phyloP scores from a whole-genome alignment of 2,888 invertebrate genomes.

The Calameuta filiformis region DNA sequence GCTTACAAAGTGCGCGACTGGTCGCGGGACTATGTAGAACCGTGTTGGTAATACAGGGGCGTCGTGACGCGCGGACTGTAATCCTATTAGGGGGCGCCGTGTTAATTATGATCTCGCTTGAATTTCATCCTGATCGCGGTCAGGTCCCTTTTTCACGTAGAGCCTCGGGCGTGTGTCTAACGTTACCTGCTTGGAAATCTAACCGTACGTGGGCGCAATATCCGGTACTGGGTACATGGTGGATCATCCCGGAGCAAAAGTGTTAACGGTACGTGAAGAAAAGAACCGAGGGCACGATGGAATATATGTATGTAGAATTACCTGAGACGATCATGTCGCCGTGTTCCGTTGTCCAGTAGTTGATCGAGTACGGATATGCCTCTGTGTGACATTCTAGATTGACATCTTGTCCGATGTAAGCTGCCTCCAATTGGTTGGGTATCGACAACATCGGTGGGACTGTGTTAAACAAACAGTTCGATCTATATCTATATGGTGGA shows the following conservation, averaged over 20 bases:
- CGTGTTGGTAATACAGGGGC: not conserved
- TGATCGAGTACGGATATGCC: constrained; percentile 91
- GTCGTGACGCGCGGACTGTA: not conserved
- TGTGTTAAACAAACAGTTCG: constrained; percentile 60
- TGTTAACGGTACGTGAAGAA: not conserved
- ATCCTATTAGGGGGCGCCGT: not conserved
- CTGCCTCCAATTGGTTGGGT: constrained; percentile 91
- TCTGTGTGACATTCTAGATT: constrained; percentile 91
- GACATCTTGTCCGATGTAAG: constrained; percentile 89
- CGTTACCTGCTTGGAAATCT: not conserved
- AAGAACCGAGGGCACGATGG: not conserved
- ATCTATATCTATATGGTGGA: not conserved
- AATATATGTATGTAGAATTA: constrained; percentile 63
- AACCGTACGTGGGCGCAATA: not conserved
- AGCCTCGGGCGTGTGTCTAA: not conserved
- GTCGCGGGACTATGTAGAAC: not conserved
- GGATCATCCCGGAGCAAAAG: not conserved
- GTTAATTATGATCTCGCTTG: not conserved
- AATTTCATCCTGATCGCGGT: not conserved
- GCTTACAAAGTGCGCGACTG: not conserved
- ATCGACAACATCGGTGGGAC: constrained; percentile 96
- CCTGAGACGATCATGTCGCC: constrained; percentile 95
- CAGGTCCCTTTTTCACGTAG: not conserved
- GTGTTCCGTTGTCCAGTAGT: constrained; percentile 93
- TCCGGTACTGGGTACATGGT: not conserved